phyloP scores from a whole-genome alignment of 2,888 invertebrate species.

The Caenorhabditis plicata region DNA sequence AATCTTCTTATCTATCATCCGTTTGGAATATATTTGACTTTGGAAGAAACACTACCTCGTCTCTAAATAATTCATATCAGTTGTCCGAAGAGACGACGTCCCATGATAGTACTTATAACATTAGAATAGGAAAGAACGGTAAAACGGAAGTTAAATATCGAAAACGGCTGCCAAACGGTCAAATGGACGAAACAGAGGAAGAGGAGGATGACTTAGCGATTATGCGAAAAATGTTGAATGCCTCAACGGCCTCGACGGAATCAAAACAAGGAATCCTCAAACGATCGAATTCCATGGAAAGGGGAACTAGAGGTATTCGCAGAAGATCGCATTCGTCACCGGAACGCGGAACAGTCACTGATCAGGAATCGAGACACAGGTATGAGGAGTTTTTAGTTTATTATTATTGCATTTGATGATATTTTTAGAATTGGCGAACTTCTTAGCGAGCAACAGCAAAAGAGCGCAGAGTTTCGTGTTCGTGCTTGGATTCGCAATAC shows the following conservation, averaged over 20 bases:
- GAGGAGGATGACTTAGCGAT: conserved; percentile 19
- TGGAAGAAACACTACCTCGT: conserved; percentile 1
- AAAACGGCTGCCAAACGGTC: conserved; percentile 9
- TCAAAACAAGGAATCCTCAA: conserved; percentile 22
- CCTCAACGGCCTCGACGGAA: conserved; percentile 15
- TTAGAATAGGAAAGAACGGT: conserved; percentile 28
- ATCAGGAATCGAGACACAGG: background rate
- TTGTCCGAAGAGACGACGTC: conserved; percentile 19
- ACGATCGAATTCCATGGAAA: conserved; percentile 22
- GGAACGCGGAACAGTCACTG: conserved; percentile 9
- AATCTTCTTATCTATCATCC: conserved; percentile 16
- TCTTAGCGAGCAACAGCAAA: conserved; percentile 23
- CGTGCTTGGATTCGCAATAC: conserved; percentile 46
- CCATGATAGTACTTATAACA: conserved; percentile 11
- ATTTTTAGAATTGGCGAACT: conserved; percentile 17
- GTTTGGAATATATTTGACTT: conserved; percentile 24
- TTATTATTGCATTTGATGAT: too few species aligned
- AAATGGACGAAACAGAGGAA: conserved; percentile 14
- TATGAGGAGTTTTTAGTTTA: too few species aligned
- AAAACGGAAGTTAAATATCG: conserved; percentile 28
- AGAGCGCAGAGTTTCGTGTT: conserved; percentile 19
- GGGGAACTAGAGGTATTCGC: conserved; percentile 9
- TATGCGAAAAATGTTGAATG: conserved; percentile 29
- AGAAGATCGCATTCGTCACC: conserved; percentile 24
- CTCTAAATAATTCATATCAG: conserved; percentile 13